These are phyloP conservation scores for Redunca redunca DNA, from an alignment of 2,113 vertebrate species.

Conservation along the genomic window DNA sequence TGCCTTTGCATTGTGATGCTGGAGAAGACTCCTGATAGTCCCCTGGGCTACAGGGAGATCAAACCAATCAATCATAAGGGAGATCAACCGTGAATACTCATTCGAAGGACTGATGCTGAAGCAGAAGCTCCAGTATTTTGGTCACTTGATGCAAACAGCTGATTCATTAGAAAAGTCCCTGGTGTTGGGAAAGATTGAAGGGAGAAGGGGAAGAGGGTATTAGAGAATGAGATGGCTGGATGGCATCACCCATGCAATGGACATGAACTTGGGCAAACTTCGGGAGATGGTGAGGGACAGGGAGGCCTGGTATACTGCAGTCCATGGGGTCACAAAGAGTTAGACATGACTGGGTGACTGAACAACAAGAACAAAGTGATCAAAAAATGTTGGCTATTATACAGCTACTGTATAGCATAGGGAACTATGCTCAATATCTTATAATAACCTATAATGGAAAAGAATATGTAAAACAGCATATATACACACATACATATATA, in stretches of 20 bases:
- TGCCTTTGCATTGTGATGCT: neutral
- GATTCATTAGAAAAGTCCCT: neutral
- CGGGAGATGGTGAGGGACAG: neutral
- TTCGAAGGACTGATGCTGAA: neutral
- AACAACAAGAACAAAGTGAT: neutral
- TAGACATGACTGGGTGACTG: neutral
- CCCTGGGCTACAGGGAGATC: neutral
- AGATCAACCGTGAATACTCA: neutral
- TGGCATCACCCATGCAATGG: neutral
- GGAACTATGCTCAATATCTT: neutral
- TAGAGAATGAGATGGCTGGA: neutral
- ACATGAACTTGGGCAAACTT: neutral
- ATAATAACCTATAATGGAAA: neutral
- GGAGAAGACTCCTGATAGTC: neutral
- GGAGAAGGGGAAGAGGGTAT: neutral
- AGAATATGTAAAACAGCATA: neutral
- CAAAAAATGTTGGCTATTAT: neutral
- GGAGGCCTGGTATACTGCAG: neutral
- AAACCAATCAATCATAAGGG: neutral
- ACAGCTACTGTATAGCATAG: neutral
- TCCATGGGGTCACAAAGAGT: neutral
- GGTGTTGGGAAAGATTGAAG: neutral
- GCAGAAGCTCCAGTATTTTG: neutral
- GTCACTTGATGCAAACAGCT: neutral
- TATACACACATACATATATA: rapidly evolving